These are phyloP conservation scores for Sebastes fasciatus DNA, from an alignment of 2,113 vertebrate genomes.

Conservation along the genomic window DNA sequence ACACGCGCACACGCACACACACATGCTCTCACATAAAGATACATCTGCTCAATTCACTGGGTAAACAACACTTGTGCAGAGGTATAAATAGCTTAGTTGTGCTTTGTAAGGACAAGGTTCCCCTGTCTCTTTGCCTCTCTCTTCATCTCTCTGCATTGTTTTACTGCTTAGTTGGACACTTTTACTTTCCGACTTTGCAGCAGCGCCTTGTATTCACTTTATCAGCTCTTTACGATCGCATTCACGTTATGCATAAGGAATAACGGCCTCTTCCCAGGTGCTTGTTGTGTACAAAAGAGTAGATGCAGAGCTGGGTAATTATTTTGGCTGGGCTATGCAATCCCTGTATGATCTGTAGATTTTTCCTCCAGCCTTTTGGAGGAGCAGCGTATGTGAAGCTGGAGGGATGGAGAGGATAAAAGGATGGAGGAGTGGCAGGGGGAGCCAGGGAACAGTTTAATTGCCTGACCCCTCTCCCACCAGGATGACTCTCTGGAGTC, in stretches of 20 bases:
- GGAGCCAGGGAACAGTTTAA: conserved; percentile 49
- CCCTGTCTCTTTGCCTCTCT: neutral
- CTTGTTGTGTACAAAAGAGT: conserved; percentile 22
- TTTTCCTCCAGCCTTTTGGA: conserved; percentile 9
- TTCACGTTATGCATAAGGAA: conserved; percentile 51
- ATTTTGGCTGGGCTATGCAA: conserved; percentile 30
- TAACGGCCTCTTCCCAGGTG: conserved; percentile 17
- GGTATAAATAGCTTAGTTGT: conserved; percentile 44
- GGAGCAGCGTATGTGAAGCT: neutral
- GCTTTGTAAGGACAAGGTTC: conserved; percentile 20
- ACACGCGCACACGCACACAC: conserved; percentile 9
- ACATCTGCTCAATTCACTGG: conserved; percentile 24
- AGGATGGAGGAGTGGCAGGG: conserved; percentile 37
- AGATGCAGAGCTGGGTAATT: conserved; percentile 25
- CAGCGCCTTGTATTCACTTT: conserved; percentile 8
- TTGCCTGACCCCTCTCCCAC: conserved; percentile 58
- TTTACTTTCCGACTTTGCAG: conserved; percentile 18
- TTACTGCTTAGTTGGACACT: conserved; percentile 25
- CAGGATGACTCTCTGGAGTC: conserved; percentile 40
- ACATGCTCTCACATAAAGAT: conserved; percentile 11
- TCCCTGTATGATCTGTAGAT: conserved; percentile 35
- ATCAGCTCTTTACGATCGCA: conserved; percentile 12
- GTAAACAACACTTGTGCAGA: conserved; percentile 46
- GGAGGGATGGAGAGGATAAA: conserved; percentile 40
- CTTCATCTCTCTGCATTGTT: conserved; percentile 5